Conservation (phyloP, 2,888 invertebrate genomes). For the Rhopalosiphum nymphaeae region DNA sequence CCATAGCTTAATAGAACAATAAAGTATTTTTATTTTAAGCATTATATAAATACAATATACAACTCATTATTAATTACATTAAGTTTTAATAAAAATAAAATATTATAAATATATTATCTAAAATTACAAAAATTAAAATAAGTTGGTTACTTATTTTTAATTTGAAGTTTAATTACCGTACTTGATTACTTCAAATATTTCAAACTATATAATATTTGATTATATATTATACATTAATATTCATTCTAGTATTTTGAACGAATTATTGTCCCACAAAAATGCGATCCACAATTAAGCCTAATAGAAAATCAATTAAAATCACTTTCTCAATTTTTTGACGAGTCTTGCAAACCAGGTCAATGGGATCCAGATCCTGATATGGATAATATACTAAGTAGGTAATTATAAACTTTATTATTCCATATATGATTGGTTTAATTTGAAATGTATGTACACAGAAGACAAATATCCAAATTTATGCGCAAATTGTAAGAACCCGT, state of each 20-base stretch:
- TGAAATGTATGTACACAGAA: slow-evolving; percentile 71
- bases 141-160: neutral
- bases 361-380: slow-evolving; percentile 80
- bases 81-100: neutral
- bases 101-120: neutral
- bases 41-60: neutral
- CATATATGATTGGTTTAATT: slow-evolving; percentile 37
- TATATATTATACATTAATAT: neutral
- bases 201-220: neutral
- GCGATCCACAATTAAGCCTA: slow-evolving; percentile 79
- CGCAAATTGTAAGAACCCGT: slow-evolving; percentile 77
- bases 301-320: slow-evolving; percentile 83
- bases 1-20: neutral
- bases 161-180: neutral
- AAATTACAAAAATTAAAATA: neutral
- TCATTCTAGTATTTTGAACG: slow-evolving; percentile 79
- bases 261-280: slow-evolving; percentile 78
- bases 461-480: slow-evolving; percentile 80
- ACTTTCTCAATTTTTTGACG: slow-evolving; percentile 81
- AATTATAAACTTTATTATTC: slow-evolving; percentile 69
- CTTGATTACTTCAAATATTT: neutral
- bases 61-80: neutral
- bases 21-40: neutral
- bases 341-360: slow-evolving; percentile 87
- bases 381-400: slow-evolving; percentile 82